These are phyloP conservation scores for Polypedilum pembai DNA, from an alignment of 1,140 invertebrate genomes.

Conservation along the genomic window DNA sequence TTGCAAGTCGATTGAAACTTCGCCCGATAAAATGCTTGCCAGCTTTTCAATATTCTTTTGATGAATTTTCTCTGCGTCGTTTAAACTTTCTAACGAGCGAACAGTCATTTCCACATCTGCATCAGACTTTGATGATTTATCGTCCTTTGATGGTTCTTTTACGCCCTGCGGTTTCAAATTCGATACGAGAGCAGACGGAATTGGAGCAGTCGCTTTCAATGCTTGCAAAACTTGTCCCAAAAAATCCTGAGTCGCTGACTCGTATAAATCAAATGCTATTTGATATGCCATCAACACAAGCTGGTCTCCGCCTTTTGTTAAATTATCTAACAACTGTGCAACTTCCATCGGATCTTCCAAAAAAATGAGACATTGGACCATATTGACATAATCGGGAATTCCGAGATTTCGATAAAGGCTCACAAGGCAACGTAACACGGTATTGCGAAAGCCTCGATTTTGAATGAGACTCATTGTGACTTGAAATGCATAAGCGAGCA, in stretches of 20 bases:
- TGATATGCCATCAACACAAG: slow-evolving; percentile 91
- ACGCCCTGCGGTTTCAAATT: slow-evolving; percentile 60
- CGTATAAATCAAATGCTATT: slow-evolving; percentile 98
- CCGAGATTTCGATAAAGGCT: slow-evolving; percentile 77
- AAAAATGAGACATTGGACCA: slow-evolving; percentile 95
- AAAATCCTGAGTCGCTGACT: slow-evolving; percentile 98
- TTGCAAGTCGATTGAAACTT: slow-evolving; percentile 91
- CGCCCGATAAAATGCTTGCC: slow-evolving; percentile 86
- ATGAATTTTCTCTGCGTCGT: slow-evolving; percentile 73
- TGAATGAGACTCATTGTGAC: slow-evolving; percentile 94
- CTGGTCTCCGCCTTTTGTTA: slow-evolving; percentile 69
- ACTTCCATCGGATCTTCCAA: slow-evolving; percentile 87
- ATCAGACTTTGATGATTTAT: slow-evolving; percentile 37
- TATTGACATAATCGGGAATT: slow-evolving; percentile 90
- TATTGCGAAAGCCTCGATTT: slow-evolving; percentile 84
- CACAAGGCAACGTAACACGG: slow-evolving; percentile 81
- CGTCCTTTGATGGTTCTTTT: slow-evolving; percentile 41
- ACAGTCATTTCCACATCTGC: slow-evolving; percentile 32
- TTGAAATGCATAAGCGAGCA: slow-evolving; percentile 91
- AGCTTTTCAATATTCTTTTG: slow-evolving; percentile 82
- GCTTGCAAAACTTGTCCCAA: slow-evolving; percentile 79
- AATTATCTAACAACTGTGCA: slow-evolving; percentile 81
- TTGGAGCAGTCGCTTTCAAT: slow-evolving; percentile 72
- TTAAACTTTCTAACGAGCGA: slow-evolving; percentile 53
- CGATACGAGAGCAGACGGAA: slow-evolving; percentile 64